Percentiles rank a stretch among this genome's conserved stretches.
Conservation (phyloP, 2,888 invertebrate species). For the Xylocampa areola region DNA sequence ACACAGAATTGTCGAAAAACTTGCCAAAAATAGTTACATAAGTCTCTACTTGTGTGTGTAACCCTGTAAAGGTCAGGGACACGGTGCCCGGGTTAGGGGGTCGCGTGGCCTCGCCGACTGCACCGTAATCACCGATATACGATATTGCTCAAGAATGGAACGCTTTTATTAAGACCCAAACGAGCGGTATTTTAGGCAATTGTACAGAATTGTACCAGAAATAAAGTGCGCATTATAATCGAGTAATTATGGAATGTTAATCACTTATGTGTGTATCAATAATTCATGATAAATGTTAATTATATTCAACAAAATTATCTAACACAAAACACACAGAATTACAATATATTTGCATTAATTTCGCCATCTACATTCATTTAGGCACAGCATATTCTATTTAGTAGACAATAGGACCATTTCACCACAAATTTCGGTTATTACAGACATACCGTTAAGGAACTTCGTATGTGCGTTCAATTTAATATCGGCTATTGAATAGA, state of each 20-base stretch:
- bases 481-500: conserved; percentile 82
- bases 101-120: conserved; percentile 58
- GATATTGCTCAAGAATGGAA: conserved; percentile 54
- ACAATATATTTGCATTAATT: conserved; percentile 51
- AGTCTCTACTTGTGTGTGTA: conserved; percentile 41
- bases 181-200: conserved; percentile 33
- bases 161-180: conserved; percentile 40
- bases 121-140: conserved; percentile 63
- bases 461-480: conserved; percentile 75
- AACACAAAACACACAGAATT: conserved; percentile 14
- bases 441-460: conserved; percentile 71
- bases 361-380: conserved; percentile 32
- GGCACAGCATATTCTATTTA: conserved; percentile 33
- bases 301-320: conserved; percentile 12
- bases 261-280: background rate
- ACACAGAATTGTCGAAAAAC: conserved; percentile 21
- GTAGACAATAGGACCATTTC: conserved; percentile 51
- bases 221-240: conserved; percentile 17
- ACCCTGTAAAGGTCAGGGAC: conserved; percentile 59
- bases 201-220: conserved; percentile 23
- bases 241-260: background rate
- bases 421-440: conserved; percentile 69
- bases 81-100: conserved; percentile 53
- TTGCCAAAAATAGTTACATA: conserved; percentile 43
- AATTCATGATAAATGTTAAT: conserved; percentile 11